Base-by-base conservation (phyloP, 2,888 invertebrate species). In the Polydrusus cervinus region DNA sequence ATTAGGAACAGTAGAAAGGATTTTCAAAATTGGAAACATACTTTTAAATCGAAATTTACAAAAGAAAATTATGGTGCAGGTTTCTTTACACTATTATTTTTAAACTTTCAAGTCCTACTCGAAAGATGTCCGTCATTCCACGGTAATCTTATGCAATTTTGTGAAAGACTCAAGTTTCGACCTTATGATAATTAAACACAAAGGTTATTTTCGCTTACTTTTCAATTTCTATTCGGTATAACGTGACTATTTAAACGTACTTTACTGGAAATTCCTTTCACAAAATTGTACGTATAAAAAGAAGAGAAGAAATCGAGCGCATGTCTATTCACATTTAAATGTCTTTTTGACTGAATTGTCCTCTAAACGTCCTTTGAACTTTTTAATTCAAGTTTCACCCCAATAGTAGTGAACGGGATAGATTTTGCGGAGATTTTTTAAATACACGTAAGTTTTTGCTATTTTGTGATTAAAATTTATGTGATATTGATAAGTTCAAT, bases 291-390 rank as follows among this genome's bases (percentile, higher is more conserved):
- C 55, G 51, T 71, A 64, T 71, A 71, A 40, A 71, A 71, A 13
- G 43, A 18, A 61, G 45, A 40, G 10, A 16, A 51, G 14, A 40
- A n/a, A 38, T 13, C 14, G 7, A n/a, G 14, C 14, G 55, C 38
- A 66, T 14, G 74, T 74, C 65, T 70, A 11, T 71, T 47, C 40
- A 8, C 5, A 47, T 25, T 57, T 53, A 49, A 67, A 68, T 20
- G 71, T 72, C 68, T 40, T 49, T 77, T 76, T 79, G 76, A 78
- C 76, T 78, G 62, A 64, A 51, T 72, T 66, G 79, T 78, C 79
- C 78, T 79, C 73, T 69, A 75, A 77, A 76, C 77, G 79, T 72
- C 79, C 79, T 78, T 71, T 73, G 20, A 45, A 73, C 72, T 65
- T 62, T 68, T 74, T 49, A 65, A 53, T 72, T 51, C 69, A 25